Evolutionary conservation across 1,140 invertebrate species (phyloP), one percentile per base, ranked within the genome.

Genomic region (Wiebesia pumilae): DNA sequence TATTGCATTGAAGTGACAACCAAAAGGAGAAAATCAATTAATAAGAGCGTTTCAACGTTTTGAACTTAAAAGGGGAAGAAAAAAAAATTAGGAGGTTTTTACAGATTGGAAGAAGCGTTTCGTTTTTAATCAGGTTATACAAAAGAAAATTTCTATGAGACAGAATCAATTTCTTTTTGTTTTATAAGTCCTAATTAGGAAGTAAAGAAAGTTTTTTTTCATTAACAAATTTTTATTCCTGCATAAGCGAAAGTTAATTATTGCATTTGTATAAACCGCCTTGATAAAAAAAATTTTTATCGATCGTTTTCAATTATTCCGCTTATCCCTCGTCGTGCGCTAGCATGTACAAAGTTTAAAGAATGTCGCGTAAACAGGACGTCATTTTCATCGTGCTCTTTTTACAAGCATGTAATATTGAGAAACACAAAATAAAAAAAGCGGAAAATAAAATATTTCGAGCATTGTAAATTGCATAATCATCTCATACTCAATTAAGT

Each of bases 281-380:
- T 43, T 30, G 3, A 65, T 35, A 75, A 81, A 38, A 81, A 47
- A 86, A 86, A 67, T 81, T 81, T 86, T 81, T 86, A 58, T 75
- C n/a, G 54, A 77, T 75, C 35, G 38, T 65, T 77, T 78, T 27
- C 24, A 30, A n/a, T 84, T 58, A 71, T 80, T 33, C 33, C 71
- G 35, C 33, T 43, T 43, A 40, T 24, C 21, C 24, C 24, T 75
- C 27, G 35, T 24, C 19, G 71, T 75, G 33, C 71, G 10, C 21
- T 43, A n/a, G 24, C 71, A 75, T 19, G 38, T 75, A 43, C 16
- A 35, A 71, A 71, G n/a, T 71, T 38, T 38, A 33, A 71, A 3
- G 40, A 38, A 54, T 81, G 38, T 14, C 30, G 47, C 24, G 12
- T 33, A 58, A 67, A n/a, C 7, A 38, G 6, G 7, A 67, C 3